Evolutionary conservation across 1,140 invertebrate genomes (phyloP).

Genomic region (Cheumatopsyche charites): DNA sequence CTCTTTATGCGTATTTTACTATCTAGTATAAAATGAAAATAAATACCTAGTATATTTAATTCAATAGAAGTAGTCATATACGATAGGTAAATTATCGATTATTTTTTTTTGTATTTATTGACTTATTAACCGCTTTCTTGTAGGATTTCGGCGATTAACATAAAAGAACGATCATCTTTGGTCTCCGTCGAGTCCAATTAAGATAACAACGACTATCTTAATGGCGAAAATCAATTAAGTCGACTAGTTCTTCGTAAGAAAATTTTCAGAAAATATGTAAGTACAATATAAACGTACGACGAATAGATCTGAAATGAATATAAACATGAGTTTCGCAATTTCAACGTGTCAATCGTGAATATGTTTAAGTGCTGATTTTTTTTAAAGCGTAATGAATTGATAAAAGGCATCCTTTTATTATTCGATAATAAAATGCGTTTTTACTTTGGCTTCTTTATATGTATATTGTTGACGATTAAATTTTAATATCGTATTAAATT

Average conservation of each 20-base stretch:
- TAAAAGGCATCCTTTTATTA: slow-evolving; percentile 24
- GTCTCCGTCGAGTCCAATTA: slow-evolving; percentile 22
- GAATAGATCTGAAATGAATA: not conserved
- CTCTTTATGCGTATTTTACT: too few species aligned
- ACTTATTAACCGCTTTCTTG: too few species aligned
- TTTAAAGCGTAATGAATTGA: slow-evolving; percentile 6
- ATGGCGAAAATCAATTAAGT: slow-evolving; percentile 43
- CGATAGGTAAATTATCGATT: too few species aligned
- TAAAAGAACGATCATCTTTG: not conserved
- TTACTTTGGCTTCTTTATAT: slow-evolving; percentile 5
- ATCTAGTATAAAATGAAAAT: too few species aligned
- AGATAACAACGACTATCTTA: slow-evolving; percentile 39
- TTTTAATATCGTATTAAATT: slow-evolving; percentile 14
- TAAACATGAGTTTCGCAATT: not conserved
- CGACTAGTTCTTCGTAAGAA: not conserved
- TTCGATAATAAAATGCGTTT: not conserved
- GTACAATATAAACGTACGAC: slow-evolving; percentile 8
- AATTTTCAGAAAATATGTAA: slow-evolving; percentile 13
- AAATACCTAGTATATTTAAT: too few species aligned
- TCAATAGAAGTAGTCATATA: too few species aligned
- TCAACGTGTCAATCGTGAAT: not conserved
- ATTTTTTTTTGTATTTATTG: too few species aligned
- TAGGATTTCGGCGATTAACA: too few species aligned
- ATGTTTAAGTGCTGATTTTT: not conserved
- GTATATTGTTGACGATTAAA: not conserved